Evolutionary conservation across 2,797 vertebrate species (phyloP), one percentile per base, ranked within the genome.

Genomic region (Muscicapa striata): DNA sequence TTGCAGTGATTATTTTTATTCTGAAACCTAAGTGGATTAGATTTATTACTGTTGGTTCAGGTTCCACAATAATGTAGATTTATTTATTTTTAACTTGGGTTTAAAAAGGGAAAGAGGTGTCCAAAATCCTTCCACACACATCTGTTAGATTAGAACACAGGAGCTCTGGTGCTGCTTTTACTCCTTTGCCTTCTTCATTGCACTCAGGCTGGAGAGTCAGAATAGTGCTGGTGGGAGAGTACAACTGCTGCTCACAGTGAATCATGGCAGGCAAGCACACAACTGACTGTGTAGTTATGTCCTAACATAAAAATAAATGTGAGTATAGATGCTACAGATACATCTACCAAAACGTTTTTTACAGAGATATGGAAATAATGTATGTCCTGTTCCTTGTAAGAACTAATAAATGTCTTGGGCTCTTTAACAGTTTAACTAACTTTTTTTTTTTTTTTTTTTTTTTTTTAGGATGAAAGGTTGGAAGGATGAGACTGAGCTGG

Each of bases 41-140:
- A 93, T 89, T 96, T 94, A 95, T 94, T 81, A 45, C 68, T 92
- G 78, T 87, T 95, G 62, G 68, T 95, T 96, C 93, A 95, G 89
- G 62, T 89, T 72, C 48, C 64, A 89, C 40, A 68, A 81, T 83
- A 91, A 85, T 83, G 61, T 55, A 89, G 54, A 58, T 87, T 85
- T 93, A 84, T 89, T 93, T 95, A 66, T 91, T 72, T 51, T 78
- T 91, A 80, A 13, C 58, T 92, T 83, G 64, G 43, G 61, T 87
- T 94, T 75, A 92, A 84, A 93, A 94, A 85, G 23, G 13, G 30
- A 83, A 90, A 29, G 75, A 83, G 5, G 11, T 72, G 30, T 83
- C 64, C 78, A 87, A 89, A 95, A 92, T 77, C 72, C 68, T 83
- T 92, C 36, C 24, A 58, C 40, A 45, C 22, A 45, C 63, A 63